Conservation (phyloP, 2,113 vertebrate genomes). For the Spea multiplicata region DNA sequence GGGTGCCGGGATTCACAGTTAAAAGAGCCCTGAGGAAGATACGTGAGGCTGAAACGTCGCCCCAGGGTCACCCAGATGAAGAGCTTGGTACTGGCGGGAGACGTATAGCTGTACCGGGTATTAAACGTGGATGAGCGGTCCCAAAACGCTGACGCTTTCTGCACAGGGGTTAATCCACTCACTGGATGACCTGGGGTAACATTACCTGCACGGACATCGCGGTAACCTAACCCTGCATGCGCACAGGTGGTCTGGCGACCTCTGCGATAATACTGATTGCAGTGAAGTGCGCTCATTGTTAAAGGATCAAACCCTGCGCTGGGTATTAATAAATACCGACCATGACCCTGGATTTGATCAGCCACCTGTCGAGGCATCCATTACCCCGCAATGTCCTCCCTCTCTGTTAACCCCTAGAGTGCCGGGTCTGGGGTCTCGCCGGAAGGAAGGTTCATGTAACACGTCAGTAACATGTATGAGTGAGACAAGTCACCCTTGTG, state of each 20-base stretch:
- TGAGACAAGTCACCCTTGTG: no score
- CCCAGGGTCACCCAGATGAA: background rate
- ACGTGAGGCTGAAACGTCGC: no score
- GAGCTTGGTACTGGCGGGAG: no score
- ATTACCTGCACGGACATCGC: conserved; percentile 18
- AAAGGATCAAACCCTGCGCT: conserved; percentile 25
- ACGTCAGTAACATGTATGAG: no score
- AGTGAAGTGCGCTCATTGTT: conserved; percentile 43
- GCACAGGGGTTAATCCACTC: background rate
- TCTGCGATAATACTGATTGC: conserved; percentile 23
- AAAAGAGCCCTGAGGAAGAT: no score
- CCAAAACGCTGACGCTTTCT: no score
- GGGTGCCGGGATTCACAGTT: no score
- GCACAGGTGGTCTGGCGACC: conserved; percentile 39
- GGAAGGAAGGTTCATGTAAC: no score
- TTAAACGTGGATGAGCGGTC: no score
- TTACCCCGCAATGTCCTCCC: background rate
- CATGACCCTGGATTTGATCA: conserved; percentile 13
- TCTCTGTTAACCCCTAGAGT: no score
- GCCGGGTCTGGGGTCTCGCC: no score
- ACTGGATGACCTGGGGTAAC: background rate
- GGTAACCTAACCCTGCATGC: conserved; percentile 16
- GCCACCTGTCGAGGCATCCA: conserved; percentile 16
- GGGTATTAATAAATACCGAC: conserved; percentile 31
- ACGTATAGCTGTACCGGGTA: no score